Evolutionary conservation across 2,888 invertebrate species (phyloP), one percentile per base, ranked within the genome.

Genomic region (Nemapogon koenigi): DNA sequence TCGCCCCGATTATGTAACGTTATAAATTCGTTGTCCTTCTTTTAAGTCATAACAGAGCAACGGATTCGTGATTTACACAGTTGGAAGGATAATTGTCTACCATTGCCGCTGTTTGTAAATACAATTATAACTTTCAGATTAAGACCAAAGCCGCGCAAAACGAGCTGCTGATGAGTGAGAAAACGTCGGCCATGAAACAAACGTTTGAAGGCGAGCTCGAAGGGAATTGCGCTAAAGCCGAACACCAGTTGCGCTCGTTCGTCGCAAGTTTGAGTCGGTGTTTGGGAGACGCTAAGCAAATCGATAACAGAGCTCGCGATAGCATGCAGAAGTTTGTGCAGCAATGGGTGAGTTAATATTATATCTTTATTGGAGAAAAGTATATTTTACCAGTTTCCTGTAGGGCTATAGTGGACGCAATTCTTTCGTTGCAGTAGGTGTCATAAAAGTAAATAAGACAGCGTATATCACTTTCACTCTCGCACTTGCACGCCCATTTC

Each of bases 261-360:
- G n/a, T 19, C 40, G 39, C 1, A 41, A 51, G 2, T 27, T 39
- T 31, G 0, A 51, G 63, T 8, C 27, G 16, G n/a, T 42, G 4
- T 4, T 43, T 51, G 36, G 41, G 40, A 16, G 44, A 38, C 1
- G 57, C 50, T 0, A 44, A 17, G 0, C 45, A 11, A 0, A 42
- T 45, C 0, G 51, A 55, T 3, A 47, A 53, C 1, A 48, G 46
- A 1, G 41, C 43, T 6, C 36, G 35, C 31, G 49, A 49, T 0
- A 50, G 52, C 0, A 50, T 68, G 0, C 48, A 43, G 0, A 41
- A 29, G 0, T 56, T 57, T 18, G 51, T 63, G 2, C 44, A 57
- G 11, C 51, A 59, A 19, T 69, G 70, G 70, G 70, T 69, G 13
- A 55, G 59, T 36, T 30, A 4, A 28, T 4, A 7, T 13, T 14